These are phyloP conservation scores for Mimachlamys varia DNA, from an alignment of 2,888 invertebrate species.

Conservation along the genomic window DNA sequence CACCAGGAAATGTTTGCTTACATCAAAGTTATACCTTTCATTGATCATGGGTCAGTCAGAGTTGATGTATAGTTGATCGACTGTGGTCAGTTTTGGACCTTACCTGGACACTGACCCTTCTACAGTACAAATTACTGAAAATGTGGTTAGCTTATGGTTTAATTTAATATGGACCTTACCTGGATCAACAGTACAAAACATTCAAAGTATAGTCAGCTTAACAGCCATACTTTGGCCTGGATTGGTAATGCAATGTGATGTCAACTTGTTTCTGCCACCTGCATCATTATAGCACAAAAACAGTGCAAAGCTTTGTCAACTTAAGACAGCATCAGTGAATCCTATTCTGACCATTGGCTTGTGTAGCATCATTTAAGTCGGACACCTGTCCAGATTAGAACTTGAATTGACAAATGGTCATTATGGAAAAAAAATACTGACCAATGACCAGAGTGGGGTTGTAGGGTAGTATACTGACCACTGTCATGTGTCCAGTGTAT, in stretches of 20 bases:
- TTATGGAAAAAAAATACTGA: not conserved
- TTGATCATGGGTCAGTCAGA: not conserved
- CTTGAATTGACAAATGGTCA: not conserved
- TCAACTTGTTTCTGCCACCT: too few species aligned
- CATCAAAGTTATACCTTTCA: slow-evolving; percentile 14
- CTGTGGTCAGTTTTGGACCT: not conserved
- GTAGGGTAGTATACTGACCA: not conserved
- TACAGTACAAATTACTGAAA: not conserved
- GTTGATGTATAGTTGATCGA: not conserved
- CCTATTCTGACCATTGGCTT: not conserved
- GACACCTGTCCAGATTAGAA: not conserved
- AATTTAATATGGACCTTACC: not conserved
- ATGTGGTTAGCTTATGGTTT: not conserved
- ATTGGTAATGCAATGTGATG: too few species aligned
- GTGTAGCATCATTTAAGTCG: not conserved
- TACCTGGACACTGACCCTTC: slow-evolving; percentile 12
- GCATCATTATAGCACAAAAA: too few species aligned
- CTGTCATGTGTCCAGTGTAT: not conserved
- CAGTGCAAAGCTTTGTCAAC: too few species aligned
- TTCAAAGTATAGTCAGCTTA: not conserved
- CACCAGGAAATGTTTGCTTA: not conserved
- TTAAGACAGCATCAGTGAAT: not conserved
- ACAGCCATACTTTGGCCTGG: not conserved
- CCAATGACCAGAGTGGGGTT: not conserved
- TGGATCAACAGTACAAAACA: not conserved